Percentiles rank a stretch among this genome's conserved stretches.
These are phyloP conservation scores for Florisuga fusca DNA, from an alignment of 2,797 vertebrate genomes.

Conservation along the genomic window DNA sequence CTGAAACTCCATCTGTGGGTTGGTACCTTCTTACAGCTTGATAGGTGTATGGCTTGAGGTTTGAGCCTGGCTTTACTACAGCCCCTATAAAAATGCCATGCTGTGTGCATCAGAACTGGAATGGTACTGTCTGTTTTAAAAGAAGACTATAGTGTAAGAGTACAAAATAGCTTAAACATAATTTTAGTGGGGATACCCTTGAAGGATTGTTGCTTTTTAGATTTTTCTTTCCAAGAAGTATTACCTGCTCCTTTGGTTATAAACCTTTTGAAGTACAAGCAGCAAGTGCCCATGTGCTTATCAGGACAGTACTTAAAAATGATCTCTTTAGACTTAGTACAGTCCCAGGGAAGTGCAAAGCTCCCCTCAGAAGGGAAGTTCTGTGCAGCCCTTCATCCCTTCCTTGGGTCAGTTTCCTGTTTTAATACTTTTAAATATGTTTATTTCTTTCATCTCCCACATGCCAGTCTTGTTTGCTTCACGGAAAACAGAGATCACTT, in stretches of 20 bases:
- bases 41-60: not conserved
- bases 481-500: not conserved
- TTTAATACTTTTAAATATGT: not conserved
- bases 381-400: not conserved
- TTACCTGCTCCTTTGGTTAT: not conserved
- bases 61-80: not conserved
- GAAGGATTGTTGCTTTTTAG: not conserved
- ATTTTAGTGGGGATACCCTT: not conserved
- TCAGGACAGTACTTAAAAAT: not conserved
- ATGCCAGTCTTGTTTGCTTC: not conserved
- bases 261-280: not conserved
- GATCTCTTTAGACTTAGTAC: not conserved
- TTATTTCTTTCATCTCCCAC: not conserved
- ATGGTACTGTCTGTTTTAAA: not conserved
- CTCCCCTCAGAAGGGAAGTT: not conserved
- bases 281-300: accelerated
- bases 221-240: not conserved
- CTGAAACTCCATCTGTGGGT: not conserved
- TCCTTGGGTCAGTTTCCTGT: not conserved
- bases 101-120: not conserved
- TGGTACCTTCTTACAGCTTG: not conserved
- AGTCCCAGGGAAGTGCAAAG: not conserved
- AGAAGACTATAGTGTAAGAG: not conserved
- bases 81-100: not conserved
- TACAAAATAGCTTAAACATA: not conserved